Base-by-base conservation (phyloP, 2,797 vertebrate species). In the Microchirus variegatus region DNA sequence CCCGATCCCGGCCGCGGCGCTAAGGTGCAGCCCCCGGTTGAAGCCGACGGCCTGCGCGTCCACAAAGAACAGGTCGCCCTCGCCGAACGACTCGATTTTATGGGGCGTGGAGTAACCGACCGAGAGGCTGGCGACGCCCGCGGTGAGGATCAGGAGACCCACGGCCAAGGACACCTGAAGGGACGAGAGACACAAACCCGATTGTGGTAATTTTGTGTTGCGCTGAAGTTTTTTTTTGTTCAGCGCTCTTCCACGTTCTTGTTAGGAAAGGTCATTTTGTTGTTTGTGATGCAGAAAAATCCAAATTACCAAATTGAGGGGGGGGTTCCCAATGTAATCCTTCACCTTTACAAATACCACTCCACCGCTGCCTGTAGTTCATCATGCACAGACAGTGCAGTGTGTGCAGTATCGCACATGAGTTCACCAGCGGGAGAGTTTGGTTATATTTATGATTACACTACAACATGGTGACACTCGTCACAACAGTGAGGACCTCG, bases 41-140 rank as follows among this genome's bases (percentile, higher is more conserved):
- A 95, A 96, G 74, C 91, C 94, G 66, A 96, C 44, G 0, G 97
- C 96, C 26, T 72, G 94, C 0, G 82, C 82, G 84, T 99, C 97
- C 54, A 98, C 95, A 16, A 99, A 95, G 60, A 96, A 85, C 79
- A 98, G 93, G 87, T 96, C 95, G 14, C 95, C 96, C 58, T 94
- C 95, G 0, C 96, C 95, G 0, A 99, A 97, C 0, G 95, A 95
- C 91, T 98, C 96, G 0, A 98, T 96, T 86, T 93, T 97, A 0
- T 92, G 92, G 15, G 95, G 91, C 56, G 95, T 93, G 40, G 95
- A 89, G 75, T 93, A 97, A 53, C 95, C 93, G 49, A 94, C 94
- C 0, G 94, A 89, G 52, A 98, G 91, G 47, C 94, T 91, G 15
- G 90, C 88, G 43, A 95, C 42, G 46, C 96, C 96, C 2, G 93